Conservation (phyloP, 2,113 vertebrate genomes). For the Gambusia affinis region DNA sequence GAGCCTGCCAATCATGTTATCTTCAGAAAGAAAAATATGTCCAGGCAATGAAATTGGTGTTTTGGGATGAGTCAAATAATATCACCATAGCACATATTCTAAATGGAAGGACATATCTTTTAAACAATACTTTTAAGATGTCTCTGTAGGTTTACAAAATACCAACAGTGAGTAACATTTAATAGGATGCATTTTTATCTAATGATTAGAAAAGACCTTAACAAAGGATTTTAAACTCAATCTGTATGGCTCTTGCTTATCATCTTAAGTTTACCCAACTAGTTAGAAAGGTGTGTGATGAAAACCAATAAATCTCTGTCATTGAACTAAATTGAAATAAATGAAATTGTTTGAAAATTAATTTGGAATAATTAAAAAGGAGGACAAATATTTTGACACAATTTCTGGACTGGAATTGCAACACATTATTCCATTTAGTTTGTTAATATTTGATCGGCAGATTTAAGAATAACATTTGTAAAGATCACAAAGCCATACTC, state of each 20-base stretch:
- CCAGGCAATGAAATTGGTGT: constrained; percentile 22
- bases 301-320: background rate
- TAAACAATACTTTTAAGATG: background rate
- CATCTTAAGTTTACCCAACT: background rate
- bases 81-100: constrained; percentile 1
- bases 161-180: constrained; percentile 2
- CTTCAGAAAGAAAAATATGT: constrained; percentile 44
- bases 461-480: no score
- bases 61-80: constrained; percentile 8
- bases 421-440: no score
- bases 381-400: no score
- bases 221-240: background rate
- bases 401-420: no score
- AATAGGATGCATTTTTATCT: background rate
- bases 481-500: no score
- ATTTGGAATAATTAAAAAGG: no score
- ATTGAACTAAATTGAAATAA: background rate
- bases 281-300: background rate
- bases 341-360: no score
- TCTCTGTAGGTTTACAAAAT: background rate
- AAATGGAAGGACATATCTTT: background rate
- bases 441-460: no score
- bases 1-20: constrained; percentile 70
- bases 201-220: background rate
- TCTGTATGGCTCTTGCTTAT: background rate